These are phyloP conservation scores for Apodemia duryi DNA, from an alignment of 2,888 invertebrate species.

Conservation along the genomic window DNA sequence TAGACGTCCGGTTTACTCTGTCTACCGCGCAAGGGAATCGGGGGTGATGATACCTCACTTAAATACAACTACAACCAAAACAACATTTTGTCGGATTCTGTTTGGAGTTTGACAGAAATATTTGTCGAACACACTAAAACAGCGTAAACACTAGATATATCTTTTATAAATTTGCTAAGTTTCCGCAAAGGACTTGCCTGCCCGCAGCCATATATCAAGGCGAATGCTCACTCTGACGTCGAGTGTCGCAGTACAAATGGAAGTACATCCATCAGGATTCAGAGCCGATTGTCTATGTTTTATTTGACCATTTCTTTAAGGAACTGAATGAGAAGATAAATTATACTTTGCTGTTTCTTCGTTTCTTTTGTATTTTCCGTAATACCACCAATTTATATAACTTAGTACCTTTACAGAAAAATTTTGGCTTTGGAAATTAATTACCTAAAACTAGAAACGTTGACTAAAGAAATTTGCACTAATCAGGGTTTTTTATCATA, in stretches of 20 bases:
- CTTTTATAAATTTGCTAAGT: constrained; percentile 5
- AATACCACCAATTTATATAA: not conserved
- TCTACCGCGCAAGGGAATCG: too few species aligned
- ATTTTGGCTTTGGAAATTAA: too few species aligned
- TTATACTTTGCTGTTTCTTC: not conserved
- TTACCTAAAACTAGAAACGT: too few species aligned
- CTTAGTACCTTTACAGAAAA: too few species aligned
- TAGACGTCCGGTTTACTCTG: too few species aligned
- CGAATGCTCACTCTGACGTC: not conserved
- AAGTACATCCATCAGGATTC: constrained; percentile 23
- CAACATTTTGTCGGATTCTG: too few species aligned
- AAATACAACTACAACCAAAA: too few species aligned
- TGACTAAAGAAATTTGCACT: too few species aligned
- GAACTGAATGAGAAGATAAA: constrained; percentile 8
- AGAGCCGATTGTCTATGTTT: constrained; percentile 24
- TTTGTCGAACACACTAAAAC: not conserved
- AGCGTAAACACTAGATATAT: not conserved
- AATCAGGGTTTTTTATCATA: too few species aligned
- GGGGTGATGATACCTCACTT: too few species aligned
- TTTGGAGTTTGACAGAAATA: too few species aligned
- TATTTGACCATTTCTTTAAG: constrained; percentile 9
- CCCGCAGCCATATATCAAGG: constrained; percentile 5
- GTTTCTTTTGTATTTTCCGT: not conserved
- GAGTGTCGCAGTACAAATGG: constrained; percentile 11
- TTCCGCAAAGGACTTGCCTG: constrained; percentile 3